Percentiles rank a stretch among this genome's conserved stretches.
phyloP scores from a whole-genome alignment of 1,140 invertebrate genomes.

The Drosophila asahinai region DNA sequence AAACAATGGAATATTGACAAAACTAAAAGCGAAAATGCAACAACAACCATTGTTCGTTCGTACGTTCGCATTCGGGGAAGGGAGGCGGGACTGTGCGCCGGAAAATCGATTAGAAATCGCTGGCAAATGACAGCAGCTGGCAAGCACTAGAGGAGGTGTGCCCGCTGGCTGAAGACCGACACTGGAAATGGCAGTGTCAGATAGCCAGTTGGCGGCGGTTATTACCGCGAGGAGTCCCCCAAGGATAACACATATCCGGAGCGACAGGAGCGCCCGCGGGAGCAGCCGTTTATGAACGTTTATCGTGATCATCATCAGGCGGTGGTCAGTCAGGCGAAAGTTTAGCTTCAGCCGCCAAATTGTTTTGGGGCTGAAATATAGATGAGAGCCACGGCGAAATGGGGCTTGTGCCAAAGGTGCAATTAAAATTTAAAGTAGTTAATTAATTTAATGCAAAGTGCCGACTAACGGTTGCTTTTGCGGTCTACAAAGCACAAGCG shows the following conservation, averaged over 20 bases:
- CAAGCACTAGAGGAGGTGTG: conserved; percentile 60
- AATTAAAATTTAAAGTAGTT: conserved; percentile 78
- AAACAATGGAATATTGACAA: conserved; percentile 74
- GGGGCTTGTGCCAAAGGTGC: conserved; percentile 57
- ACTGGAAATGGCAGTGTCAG: conserved; percentile 47
- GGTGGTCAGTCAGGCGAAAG: conserved; percentile 33
- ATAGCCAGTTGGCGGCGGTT: conserved; percentile 27
- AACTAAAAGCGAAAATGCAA: conserved; percentile 54
- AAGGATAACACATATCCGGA: conserved; percentile 41
- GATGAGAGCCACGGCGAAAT: conserved; percentile 38
- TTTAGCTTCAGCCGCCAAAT: conserved; percentile 21
- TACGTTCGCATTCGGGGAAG: neutral
- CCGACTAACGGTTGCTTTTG: conserved; percentile 34
- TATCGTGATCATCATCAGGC: conserved; percentile 40
- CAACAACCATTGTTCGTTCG: conserved; percentile 30
- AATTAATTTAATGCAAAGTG: conserved; percentile 73
- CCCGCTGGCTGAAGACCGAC: conserved; percentile 63
- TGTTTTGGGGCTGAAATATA: conserved; percentile 4
- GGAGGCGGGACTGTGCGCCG: conserved; percentile 42
- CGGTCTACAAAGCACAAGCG: conserved; percentile 38
- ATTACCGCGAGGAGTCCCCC: conserved; percentile 37
- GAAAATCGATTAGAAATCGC: conserved; percentile 82
- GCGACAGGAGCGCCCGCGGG: conserved; percentile 38
- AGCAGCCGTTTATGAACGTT: conserved; percentile 48
- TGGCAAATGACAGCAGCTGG: conserved; percentile 74